These are phyloP conservation scores for Ophthalmotilapia sp. DNA, from an alignment of 2,113 vertebrate species.

Conservation along the genomic window DNA sequence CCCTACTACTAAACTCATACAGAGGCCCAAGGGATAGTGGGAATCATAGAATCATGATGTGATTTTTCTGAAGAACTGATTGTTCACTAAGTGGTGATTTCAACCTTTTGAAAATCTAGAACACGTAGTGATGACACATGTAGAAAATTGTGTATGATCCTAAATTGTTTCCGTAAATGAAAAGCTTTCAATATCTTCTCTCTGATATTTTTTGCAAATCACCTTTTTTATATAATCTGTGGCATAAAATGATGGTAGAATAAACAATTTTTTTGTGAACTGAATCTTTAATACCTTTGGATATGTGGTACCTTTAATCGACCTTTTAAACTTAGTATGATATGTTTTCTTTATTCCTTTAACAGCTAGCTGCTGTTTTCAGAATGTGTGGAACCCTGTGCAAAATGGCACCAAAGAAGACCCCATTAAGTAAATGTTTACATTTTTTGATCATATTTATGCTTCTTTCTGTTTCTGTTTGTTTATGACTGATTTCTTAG, in stretches of 20 bases:
- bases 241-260: neutral
- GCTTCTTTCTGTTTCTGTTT: neutral
- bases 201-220: neutral
- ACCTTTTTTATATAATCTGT: neutral
- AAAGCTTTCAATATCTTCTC: neutral
- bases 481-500: neutral
- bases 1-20: neutral
- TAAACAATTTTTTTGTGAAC: neutral
- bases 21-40: neutral
- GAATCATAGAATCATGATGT: neutral
- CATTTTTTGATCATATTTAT: neutral
- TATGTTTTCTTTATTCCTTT: neutral
- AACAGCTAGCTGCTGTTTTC: rapidly evolving
- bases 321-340: neutral
- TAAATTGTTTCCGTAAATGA: neutral
- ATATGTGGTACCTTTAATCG: neutral
- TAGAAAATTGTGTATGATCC: neutral
- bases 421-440: neutral
- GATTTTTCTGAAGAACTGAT: neutral
- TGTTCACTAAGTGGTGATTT: neutral
- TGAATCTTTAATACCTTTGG: neutral
- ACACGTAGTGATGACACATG: neutral
- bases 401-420: rapidly evolving
- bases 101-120: neutral
- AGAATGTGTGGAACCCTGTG: rapidly evolving